These are phyloP conservation scores for Ganaspis sp. DNA, from an alignment of 1,140 invertebrate genomes.

Conservation along the genomic window DNA sequence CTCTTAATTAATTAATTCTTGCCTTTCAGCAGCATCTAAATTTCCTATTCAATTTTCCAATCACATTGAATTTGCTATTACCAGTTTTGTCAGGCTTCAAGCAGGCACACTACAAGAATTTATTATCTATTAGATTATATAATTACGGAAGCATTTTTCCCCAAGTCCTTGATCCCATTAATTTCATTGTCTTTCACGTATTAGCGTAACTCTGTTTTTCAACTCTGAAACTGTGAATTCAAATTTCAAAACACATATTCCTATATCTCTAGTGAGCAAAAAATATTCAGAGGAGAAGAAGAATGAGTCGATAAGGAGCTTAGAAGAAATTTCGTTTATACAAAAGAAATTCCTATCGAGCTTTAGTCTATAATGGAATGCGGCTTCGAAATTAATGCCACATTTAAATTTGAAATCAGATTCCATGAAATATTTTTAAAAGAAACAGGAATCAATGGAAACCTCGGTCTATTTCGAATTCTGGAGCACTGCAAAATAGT, in stretches of 20 bases:
- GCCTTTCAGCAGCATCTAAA: too few relatives aligned
- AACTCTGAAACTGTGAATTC: not conserved
- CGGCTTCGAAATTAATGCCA: not conserved
- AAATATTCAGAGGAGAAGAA: not conserved
- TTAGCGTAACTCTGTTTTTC: not conserved
- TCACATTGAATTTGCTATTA: too few relatives aligned
- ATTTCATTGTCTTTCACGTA: not conserved
- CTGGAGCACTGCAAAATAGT: conserved; percentile 11
- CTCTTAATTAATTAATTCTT: too few relatives aligned
- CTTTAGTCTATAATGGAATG: conserved; percentile 1
- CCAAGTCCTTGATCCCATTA: not conserved
- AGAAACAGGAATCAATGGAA: not conserved
- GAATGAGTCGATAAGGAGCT: not conserved
- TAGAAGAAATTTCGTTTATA: not conserved
- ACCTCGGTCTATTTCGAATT: not conserved
- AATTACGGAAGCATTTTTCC: conserved; percentile 10
- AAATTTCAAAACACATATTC: not conserved
- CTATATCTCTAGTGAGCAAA: not conserved
- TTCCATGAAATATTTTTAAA: not conserved
- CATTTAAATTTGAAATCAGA: conserved; percentile 17
- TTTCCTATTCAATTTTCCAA: too few relatives aligned
- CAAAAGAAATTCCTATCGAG: not conserved
- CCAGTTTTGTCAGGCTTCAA: too few relatives aligned
- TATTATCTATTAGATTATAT: not conserved
- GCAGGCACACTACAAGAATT: not conserved